phyloP scores from a whole-genome alignment of 2,113 vertebrate species.

The Paramisgurnus dabryanus region DNA sequence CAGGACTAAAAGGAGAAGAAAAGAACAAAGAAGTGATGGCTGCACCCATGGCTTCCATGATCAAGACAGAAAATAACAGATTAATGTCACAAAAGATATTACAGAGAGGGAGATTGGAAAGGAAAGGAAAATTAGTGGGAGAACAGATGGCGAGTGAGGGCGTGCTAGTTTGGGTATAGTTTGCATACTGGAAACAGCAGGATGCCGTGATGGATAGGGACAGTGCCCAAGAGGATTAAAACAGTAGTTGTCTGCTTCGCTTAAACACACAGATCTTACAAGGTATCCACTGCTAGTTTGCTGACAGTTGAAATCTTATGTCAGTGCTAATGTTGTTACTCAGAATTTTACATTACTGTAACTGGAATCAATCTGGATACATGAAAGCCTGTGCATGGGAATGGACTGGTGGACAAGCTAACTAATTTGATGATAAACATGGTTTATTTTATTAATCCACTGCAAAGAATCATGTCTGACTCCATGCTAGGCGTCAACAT shows the following conservation, averaged over 20 bases:
- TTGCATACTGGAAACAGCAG: constrained; percentile 28
- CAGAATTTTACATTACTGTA: background rate
- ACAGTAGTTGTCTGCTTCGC: background rate
- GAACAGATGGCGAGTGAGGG: constrained; percentile 24
- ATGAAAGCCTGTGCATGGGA: background rate
- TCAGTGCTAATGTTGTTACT: background rate
- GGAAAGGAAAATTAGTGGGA: background rate
- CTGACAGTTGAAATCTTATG: background rate
- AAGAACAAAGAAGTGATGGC: background rate
- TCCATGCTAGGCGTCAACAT: background rate
- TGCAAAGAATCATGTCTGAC: background rate
- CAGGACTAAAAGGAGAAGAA: background rate
- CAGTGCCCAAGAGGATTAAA: constrained; percentile 17
- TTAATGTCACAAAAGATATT: background rate
- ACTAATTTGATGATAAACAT: background rate
- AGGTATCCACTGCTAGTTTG: constrained; percentile 22
- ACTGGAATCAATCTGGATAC: background rate
- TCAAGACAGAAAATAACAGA: background rate
- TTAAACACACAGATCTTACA: constrained; percentile 20
- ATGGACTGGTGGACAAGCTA: background rate
- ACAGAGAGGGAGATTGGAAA: background rate
- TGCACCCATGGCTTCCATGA: background rate
- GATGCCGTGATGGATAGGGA: constrained; percentile 30
- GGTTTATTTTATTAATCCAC: constrained; percentile 6
- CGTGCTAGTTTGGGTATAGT: constrained; percentile 24